phyloP scores from a whole-genome alignment of 2,888 invertebrate genomes.

The Spodoptera littoralis region DNA sequence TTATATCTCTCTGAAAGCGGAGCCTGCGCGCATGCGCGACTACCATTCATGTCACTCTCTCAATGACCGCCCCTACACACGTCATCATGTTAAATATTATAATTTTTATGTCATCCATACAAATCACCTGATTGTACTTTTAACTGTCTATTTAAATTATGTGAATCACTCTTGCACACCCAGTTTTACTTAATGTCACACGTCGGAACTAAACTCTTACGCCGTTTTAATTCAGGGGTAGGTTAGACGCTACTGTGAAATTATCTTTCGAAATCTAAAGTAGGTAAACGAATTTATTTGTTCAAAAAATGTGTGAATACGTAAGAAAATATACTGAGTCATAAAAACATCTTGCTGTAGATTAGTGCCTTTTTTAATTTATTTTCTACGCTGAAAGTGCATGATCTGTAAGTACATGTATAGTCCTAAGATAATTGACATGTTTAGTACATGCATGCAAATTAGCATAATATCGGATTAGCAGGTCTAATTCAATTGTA shows the following conservation, averaged over 20 bases:
- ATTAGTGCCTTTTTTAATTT: no score
- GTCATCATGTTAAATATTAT: constrained; percentile 66
- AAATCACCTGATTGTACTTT: constrained; percentile 16
- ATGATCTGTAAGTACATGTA: no score
- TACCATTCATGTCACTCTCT: constrained; percentile 82
- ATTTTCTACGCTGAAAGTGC: no score
- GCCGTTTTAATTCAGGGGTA: constrained; percentile 4
- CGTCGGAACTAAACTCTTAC: constrained; percentile 7
- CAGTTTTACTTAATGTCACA: constrained; percentile 6
- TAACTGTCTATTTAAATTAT: constrained; percentile 13
- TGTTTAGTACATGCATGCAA: constrained; percentile 1
- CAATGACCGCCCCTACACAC: constrained; percentile 84
- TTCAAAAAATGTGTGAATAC: not conserved
- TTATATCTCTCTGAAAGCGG: constrained; percentile 80
- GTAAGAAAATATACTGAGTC: no score
- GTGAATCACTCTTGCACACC: constrained; percentile 13
- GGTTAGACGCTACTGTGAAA: no score
- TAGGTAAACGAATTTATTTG: constrained; percentile 1
- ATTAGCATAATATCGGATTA: constrained; percentile 30
- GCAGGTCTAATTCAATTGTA: constrained; percentile 23
- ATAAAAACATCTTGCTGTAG: no score
- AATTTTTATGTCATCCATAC: constrained; percentile 30
- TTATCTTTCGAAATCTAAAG: constrained; percentile 1
- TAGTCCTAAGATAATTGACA: no score
- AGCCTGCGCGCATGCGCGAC: constrained; percentile 77